Conservation (phyloP, 2,797 vertebrate species). For the Scolopax rusticola region DNA sequence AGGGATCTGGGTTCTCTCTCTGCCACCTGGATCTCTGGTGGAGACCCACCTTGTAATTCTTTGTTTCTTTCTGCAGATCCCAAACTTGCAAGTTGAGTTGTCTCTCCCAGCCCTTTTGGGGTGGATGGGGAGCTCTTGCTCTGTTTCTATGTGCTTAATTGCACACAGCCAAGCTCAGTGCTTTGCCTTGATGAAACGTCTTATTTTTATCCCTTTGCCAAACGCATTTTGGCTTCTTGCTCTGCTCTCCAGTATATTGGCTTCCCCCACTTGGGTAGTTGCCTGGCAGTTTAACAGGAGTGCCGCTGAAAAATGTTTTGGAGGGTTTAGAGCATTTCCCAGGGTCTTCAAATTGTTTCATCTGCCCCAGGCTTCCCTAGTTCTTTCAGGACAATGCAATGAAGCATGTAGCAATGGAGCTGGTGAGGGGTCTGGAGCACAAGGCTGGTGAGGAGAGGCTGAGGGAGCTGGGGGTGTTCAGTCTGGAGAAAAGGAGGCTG, state of each 20-base stretch:
- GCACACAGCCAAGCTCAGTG: neutral
- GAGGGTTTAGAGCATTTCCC: neutral
- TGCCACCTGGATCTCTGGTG: neutral
- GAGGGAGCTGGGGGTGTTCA: too few species aligned
- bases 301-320: neutral
- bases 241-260: neutral
- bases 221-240: neutral
- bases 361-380: neutral
- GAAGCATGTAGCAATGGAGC: neutral
- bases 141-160: neutral
- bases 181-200: neutral
- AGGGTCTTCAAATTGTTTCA: neutral
- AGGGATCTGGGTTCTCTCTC: neutral
- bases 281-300: neutral
- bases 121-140: neutral
- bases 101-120: neutral
- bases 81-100: neutral
- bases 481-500: too few species aligned
- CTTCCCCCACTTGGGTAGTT: neutral
- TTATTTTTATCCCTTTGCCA: neutral
- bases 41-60: neutral
- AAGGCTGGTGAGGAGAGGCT: too few species aligned
- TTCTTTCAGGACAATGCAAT: neutral
- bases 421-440: too few species aligned
- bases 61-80: neutral